These are phyloP conservation scores for Portunus trituberculatus DNA, from an alignment of 1,140 invertebrate species.

Conservation along the genomic window DNA sequence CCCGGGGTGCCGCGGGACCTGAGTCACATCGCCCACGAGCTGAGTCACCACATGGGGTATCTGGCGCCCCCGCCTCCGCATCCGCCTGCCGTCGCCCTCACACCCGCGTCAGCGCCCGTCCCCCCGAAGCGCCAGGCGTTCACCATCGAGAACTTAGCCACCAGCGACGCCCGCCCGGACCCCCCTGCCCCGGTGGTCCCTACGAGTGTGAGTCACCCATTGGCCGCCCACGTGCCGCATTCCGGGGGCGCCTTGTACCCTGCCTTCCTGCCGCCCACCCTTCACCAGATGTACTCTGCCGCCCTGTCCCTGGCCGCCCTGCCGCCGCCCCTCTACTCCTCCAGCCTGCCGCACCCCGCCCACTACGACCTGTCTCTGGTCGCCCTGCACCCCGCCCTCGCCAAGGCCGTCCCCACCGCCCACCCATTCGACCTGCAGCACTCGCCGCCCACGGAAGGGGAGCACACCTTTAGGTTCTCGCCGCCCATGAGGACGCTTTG, in stretches of 20 bases:
- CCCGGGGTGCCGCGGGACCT: conserved; percentile 36
- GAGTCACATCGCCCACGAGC: conserved; percentile 55
- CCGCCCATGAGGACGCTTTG: background rate
- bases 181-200: conserved; percentile 62
- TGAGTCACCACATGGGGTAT: conserved; percentile 52
- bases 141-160: conserved; percentile 74
- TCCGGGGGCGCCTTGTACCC: conserved; percentile 38
- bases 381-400: conserved; percentile 27
- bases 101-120: conserved; percentile 21
- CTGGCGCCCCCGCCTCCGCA: background rate
- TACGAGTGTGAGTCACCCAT: conserved; percentile 33
- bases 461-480: background rate
- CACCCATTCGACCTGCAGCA: background rate
- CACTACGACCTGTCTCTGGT: no score
- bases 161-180: conserved; percentile 73
- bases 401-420: conserved; percentile 16
- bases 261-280: conserved; percentile 65
- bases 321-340: conserved; percentile 38
- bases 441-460: background rate
- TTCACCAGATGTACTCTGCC: conserved; percentile 72
- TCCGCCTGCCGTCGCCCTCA: conserved; percentile 53
- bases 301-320: conserved; percentile 51
- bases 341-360: background rate
- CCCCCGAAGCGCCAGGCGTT: conserved; percentile 58
- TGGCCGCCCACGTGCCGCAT: conserved; percentile 56